phyloP scores from a whole-genome alignment of 1,140 invertebrate genomes.

The Patella vulgata region DNA sequence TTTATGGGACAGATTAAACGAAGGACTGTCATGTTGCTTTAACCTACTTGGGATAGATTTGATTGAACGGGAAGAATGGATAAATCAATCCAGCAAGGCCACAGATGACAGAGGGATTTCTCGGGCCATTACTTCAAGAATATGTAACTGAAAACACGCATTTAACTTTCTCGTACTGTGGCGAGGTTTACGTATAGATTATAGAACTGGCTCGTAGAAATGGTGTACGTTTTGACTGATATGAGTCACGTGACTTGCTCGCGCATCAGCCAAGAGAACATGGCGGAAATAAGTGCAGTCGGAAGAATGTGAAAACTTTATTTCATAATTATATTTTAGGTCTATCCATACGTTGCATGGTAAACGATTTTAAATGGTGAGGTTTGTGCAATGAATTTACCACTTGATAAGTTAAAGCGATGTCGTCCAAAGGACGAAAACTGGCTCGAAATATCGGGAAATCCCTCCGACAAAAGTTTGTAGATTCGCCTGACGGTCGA shows the following conservation, averaged over 20 bases:
- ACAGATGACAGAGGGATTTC: too few species aligned
- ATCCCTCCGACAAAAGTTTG: constrained; percentile 40
- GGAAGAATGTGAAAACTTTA: constrained; percentile 2
- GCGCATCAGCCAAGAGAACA: constrained; percentile 11
- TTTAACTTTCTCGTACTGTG: too few species aligned
- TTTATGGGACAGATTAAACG: too few species aligned
- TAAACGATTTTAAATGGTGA: not conserved
- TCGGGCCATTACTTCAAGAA: too few species aligned
- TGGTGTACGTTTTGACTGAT: too few species aligned
- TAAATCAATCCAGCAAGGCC: too few species aligned
- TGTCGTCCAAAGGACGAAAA: constrained; percentile 46
- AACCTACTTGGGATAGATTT: too few species aligned
- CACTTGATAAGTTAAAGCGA: constrained; percentile 5
- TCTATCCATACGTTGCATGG: not conserved
- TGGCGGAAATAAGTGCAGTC: constrained; percentile 13
- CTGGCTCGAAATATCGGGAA: constrained; percentile 38
- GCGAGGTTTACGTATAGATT: too few species aligned
- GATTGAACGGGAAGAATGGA: too few species aligned
- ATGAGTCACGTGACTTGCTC: constrained; percentile 8
- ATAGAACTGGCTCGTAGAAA: too few species aligned
- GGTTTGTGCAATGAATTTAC: constrained; percentile 9
- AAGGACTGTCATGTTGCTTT: too few species aligned
- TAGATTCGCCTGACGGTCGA: constrained; percentile 11
- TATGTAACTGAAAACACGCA: too few species aligned
- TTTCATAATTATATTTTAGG: constrained; percentile 10